Base-by-base conservation (phyloP, 2,797 vertebrate genomes). In the Eospalax fontanierii region DNA sequence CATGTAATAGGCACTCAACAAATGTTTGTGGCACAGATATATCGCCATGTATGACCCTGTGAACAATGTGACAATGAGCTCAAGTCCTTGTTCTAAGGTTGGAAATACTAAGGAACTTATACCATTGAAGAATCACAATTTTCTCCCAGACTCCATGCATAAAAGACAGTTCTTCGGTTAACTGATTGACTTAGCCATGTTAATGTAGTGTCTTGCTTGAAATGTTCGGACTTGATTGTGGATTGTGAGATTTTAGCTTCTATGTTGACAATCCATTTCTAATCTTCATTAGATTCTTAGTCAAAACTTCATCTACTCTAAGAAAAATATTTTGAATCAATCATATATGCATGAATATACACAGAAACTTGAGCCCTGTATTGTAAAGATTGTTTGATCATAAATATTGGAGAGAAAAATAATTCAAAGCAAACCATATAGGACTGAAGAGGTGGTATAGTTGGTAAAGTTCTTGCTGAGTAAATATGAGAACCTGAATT, bases 221-320 rank as follows among this genome's bases (percentile, higher is more conserved):
- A 94, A 95, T 43, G 43, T 14, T 68, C 40, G 38, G 74, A 92
- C 82, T 90, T 78, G 40, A 90, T 50, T 54, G 40, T 33, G 50
- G 74, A 54, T 38, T 81, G 24, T 38, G 43, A 73, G 18, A 85
- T 12, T 35, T 95, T 95, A 80, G 63, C 38, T 85, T 92, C 30
- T 81, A 8, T 21, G 70, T 40, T 66, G 57, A 76, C 90, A 92
- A 78, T 63, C 3, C 24, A 88, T 78, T 46, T 78, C 63, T 86
- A 88, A 93, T 88, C n/a, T n/a, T n/a, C n/a, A n/a, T n/a, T n/a
- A n/a, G n/a, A 79, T 89, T 73, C 57, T 89, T 18, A 94, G 74
- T 54, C 38, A 74, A 82, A 94, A 70, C 26, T 4, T 63, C 22
- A 84, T n/a, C 57, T 80, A 76, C 68, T 65, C 59, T 70, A 95